Conservation (phyloP, 2,888 invertebrate genomes). For the Pseudolycoriella hygida region DNA sequence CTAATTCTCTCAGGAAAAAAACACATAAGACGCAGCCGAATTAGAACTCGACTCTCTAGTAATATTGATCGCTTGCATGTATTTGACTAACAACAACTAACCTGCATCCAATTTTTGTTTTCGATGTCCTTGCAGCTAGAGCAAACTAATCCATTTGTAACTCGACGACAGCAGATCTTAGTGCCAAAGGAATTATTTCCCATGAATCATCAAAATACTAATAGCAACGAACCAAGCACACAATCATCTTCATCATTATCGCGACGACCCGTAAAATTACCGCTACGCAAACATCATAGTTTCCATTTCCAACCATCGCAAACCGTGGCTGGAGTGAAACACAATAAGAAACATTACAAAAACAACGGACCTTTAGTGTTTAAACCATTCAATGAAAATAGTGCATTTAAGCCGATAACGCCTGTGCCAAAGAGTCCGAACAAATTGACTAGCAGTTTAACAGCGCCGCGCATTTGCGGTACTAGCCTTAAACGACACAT, state of each 20-base stretch:
- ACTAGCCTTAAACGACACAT: slow-evolving; percentile 12
- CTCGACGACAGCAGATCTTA: slow-evolving; percentile 20
- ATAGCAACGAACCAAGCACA: not conserved
- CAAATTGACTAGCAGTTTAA: not conserved
- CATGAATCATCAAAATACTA: slow-evolving; percentile 2
- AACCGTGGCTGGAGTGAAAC: slow-evolving; percentile 21
- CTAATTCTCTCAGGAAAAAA: too few relatives aligned
- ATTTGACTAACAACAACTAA: too few relatives aligned
- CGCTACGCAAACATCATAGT: slow-evolving; percentile 28
- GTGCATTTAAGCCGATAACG: slow-evolving; percentile 27
- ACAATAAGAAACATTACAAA: slow-evolving; percentile 7
- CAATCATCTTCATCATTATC: slow-evolving; percentile 10
- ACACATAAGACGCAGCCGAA: too few relatives aligned
- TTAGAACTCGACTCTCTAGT: too few relatives aligned
- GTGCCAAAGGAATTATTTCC: slow-evolving; percentile 14
- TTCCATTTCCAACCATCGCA: slow-evolving; percentile 27
- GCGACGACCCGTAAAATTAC: slow-evolving; percentile 21
- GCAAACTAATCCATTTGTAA: slow-evolving; percentile 27
- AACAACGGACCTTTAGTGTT: slow-evolving; percentile 19
- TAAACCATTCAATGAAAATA: slow-evolving; percentile 23
- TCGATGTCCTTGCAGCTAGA: slow-evolving; percentile 15
- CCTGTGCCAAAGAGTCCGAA: slow-evolving; percentile 15
- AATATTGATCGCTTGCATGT: too few relatives aligned
- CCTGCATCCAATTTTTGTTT: too few relatives aligned
- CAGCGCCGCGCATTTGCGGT: slow-evolving; percentile 14